Conservation (phyloP, 2,888 invertebrate genomes). For the Lampropteryx suffumata region DNA sequence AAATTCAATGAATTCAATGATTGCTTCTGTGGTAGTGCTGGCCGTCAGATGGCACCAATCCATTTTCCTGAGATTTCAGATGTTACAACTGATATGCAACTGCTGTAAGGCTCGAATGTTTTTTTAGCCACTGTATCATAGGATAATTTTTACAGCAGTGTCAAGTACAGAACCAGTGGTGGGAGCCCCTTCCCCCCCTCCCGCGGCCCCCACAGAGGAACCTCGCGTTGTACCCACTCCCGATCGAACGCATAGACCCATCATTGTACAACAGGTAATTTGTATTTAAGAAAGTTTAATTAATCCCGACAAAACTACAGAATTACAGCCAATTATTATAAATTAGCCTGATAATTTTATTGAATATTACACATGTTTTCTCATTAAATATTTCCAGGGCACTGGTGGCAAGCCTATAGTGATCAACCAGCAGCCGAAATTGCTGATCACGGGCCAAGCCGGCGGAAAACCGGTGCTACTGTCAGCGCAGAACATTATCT, state of each 20-base stretch:
- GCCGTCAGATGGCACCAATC: no score
- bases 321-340: background rate
- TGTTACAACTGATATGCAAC: no score
- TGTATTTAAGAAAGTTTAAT: no score
- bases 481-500: slow-evolving; percentile 68
- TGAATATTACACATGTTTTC: no score
- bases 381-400: slow-evolving; percentile 59
- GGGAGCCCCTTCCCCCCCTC: slow-evolving; percentile 16
- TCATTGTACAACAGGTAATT: slow-evolving; percentile 31
- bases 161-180: slow-evolving; percentile 11
- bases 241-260: slow-evolving; percentile 8
- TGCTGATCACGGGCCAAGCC: slow-evolving; percentile 64
- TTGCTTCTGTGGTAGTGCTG: no score
- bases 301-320: no score
- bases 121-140: no score
- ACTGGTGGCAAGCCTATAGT: slow-evolving; percentile 73
- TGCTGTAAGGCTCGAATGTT: no score
- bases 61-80: no score
- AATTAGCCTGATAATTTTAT: no score
- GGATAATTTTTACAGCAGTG: slow-evolving; percentile 7
- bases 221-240: slow-evolving; percentile 7
- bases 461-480: slow-evolving; percentile 72
- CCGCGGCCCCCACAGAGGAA: slow-evolving; percentile 16
- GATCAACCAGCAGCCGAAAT: slow-evolving; percentile 66
- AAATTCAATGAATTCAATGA: no score